Conservation (phyloP, 1,140 invertebrate genomes). For the Galleria mellonella region DNA sequence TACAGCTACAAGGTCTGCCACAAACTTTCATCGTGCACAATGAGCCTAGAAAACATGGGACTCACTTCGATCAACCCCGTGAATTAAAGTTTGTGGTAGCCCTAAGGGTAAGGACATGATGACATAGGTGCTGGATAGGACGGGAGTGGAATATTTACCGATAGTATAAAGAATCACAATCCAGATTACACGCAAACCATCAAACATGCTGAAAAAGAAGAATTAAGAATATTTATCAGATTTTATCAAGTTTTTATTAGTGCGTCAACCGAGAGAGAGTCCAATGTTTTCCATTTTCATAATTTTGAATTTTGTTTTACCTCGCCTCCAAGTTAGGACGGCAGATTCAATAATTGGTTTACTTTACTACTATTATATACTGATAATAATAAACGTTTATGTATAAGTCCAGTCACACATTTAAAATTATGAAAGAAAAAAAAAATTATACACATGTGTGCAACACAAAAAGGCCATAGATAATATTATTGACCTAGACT, state of each 20-base stretch:
- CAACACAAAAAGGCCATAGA: too few relatives aligned
- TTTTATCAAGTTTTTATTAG: constrained; percentile 3
- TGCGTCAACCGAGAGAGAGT: constrained; percentile 36
- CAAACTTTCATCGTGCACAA: constrained; percentile 35
- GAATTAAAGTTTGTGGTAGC: constrained; percentile 48
- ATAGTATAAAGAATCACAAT: constrained; percentile 41
- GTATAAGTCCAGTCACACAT: too few relatives aligned
- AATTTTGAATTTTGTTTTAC: constrained; percentile 44
- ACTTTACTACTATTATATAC: too few relatives aligned
- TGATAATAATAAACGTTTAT: too few relatives aligned
- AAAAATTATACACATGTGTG: too few relatives aligned
- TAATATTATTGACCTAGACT: too few relatives aligned
- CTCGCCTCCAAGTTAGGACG: background rate
- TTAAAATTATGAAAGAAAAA: too few relatives aligned
- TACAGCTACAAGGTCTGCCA: constrained; percentile 34
- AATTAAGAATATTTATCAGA: constrained; percentile 17
- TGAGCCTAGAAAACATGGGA: constrained; percentile 32
- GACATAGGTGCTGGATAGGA: constrained; percentile 6
- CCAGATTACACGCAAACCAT: constrained; percentile 70
- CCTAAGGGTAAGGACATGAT: constrained; percentile 17
- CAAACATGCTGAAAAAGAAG: constrained; percentile 66
- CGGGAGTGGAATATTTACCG: constrained; percentile 50
- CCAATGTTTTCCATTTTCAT: constrained; percentile 29
- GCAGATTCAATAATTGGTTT: background rate
- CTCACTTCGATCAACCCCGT: constrained; percentile 36